Evolutionary conservation across 2,113 vertebrate genomes (phyloP), one percentile per base, ranked within the genome.

Genomic region (Xiphophorus couchianus): DNA sequence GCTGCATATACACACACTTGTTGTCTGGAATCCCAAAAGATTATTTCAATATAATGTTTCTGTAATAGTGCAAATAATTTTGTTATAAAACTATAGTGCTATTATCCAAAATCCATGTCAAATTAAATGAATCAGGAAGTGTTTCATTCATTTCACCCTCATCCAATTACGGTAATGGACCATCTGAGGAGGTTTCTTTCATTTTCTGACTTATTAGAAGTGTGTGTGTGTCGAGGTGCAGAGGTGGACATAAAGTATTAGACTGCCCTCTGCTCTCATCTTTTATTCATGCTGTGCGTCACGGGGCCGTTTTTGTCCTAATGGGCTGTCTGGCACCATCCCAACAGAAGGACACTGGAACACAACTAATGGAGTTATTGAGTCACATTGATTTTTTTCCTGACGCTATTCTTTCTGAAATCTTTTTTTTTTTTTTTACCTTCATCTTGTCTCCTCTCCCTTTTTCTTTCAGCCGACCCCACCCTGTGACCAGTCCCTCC

Each of bases 311-410:
- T 76, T 44, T 81, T 80, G 78, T 88, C 77, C 84, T 93, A 94
- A 93, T 92, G 90, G 88, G 82, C 82, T 86, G 83, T 84, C 87
- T 92, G 92, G 90, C 91, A 91, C 79, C 72, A 29, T 90, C 87
- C 87, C 88, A 87, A 67, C 54, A 72, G 65, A 80, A 82, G 83
- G 84, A 89, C 90, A 91, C 48, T 70, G 70, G 84, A 90, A 91
- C 86, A 87, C 71, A 86, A 85, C 83, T 93, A 93, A 94, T 93
- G 90, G 88, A 90, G 89, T 77, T 80, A 91, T 68, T 68, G 84
- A 91, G 77, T 90, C 79, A 84, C 85, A 94, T 94, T 93, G 94
- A 94, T 94, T 94, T 94, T 94, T 94, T 93, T 90, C 83, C 88
- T 84, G 74, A 71, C 64, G 75, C 86, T 87, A 64, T 83, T 84